phyloP scores from a whole-genome alignment of 1,140 invertebrate species.

The Babylonia areolata region DNA sequence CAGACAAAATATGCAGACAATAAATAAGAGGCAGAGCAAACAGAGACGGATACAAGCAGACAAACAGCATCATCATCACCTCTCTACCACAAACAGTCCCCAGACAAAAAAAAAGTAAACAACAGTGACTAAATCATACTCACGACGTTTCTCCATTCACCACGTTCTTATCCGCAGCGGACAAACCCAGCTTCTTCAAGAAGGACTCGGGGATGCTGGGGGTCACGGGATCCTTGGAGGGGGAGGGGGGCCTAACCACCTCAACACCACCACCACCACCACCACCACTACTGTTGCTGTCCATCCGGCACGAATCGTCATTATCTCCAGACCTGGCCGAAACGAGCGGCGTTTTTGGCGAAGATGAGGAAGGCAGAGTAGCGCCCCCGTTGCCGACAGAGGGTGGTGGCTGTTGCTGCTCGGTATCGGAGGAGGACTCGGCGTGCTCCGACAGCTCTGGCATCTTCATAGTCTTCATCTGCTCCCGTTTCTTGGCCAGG shows the following conservation, averaged over 20 bases:
- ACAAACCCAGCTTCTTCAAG: slow-evolving; percentile 48
- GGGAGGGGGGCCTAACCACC: slow-evolving; percentile 25
- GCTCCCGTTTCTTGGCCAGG: slow-evolving; percentile 47
- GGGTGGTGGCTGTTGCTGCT: background rate
- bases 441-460: slow-evolving; percentile 44
- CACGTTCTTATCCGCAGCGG: slow-evolving; percentile 31
- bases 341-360: background rate
- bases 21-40: background rate
- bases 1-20: background rate
- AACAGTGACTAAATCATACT: background rate
- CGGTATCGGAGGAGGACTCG: slow-evolving; percentile 2
- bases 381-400: background rate
- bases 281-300: background rate
- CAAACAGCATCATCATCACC: background rate
- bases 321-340: slow-evolving; percentile 12
- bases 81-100: background rate
- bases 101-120: background rate
- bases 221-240: slow-evolving; percentile 47
- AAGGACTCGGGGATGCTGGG: slow-evolving; percentile 57
- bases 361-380: background rate
- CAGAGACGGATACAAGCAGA: background rate
- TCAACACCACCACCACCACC: background rate
- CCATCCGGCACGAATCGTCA: background rate
- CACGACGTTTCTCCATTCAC: background rate
- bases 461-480: slow-evolving; percentile 52